A percentile compares a stretch with the other conserved stretches of the same genome.
phyloP scores from a whole-genome alignment of 1,140 invertebrate genomes.

The Drosophila kepulauana region DNA sequence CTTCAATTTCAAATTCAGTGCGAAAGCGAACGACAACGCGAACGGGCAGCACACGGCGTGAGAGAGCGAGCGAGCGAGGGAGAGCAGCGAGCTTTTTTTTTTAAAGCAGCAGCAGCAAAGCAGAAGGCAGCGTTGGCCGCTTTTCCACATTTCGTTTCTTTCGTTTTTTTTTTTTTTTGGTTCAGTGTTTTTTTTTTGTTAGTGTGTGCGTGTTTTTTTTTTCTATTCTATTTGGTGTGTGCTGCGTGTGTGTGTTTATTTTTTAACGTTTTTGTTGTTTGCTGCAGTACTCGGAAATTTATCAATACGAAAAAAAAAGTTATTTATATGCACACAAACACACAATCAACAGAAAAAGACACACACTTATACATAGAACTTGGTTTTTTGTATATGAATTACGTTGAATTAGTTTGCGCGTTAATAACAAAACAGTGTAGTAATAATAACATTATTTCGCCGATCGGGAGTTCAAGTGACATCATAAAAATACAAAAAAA shows the following conservation, averaged over 20 bases:
- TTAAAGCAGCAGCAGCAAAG: slow-evolving; percentile 17
- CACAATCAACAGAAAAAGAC: background rate
- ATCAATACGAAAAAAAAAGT: slow-evolving; percentile 48
- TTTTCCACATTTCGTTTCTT: slow-evolving; percentile 38
- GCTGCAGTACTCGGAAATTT: background rate
- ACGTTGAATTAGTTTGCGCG: slow-evolving; percentile 30
- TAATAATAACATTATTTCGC: slow-evolving; percentile 12
- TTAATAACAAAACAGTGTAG: slow-evolving; percentile 29
- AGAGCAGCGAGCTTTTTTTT: slow-evolving; percentile 28
- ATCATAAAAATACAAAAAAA: slow-evolving; percentile 53
- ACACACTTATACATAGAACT: background rate
- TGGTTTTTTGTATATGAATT: slow-evolving; percentile 29
- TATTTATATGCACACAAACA: slow-evolving; percentile 6
- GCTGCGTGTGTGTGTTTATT: slow-evolving; percentile 11
- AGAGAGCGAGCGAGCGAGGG: slow-evolving; percentile 27
- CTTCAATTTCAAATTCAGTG: slow-evolving; percentile 64
- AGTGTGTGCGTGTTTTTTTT: slow-evolving; percentile 25
- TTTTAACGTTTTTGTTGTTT: slow-evolving; percentile 27
- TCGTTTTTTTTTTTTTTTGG: slow-evolving; percentile 9
- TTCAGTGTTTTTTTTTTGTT: slow-evolving; percentile 8
- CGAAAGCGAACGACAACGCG: slow-evolving; percentile 62
- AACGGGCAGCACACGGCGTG: slow-evolving; percentile 22
- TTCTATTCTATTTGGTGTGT: slow-evolving; percentile 13
- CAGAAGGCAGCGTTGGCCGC: slow-evolving; percentile 19
- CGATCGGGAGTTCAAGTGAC: slow-evolving; percentile 48